These are phyloP conservation scores for Mechanitis messenoides DNA, from an alignment of 2,888 invertebrate species.

Conservation along the genomic window DNA sequence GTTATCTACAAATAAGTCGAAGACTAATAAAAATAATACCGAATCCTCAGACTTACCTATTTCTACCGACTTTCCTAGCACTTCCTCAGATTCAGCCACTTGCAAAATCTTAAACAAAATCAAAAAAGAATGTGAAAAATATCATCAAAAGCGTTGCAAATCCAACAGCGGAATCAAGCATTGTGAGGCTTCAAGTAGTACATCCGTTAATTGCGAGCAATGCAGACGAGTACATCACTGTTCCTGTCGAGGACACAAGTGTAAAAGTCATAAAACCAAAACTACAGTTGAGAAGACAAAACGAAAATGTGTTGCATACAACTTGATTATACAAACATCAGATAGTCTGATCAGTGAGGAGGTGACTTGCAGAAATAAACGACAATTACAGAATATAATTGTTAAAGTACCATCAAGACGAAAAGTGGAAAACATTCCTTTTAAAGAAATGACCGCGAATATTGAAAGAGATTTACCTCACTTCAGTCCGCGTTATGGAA, in stretches of 20 bases:
- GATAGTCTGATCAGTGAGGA: slow-evolving; percentile 63
- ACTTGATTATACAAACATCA: slow-evolving; percentile 66
- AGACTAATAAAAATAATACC: slow-evolving; percentile 35
- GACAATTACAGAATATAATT: slow-evolving; percentile 55
- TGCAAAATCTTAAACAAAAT: slow-evolving; percentile 63
- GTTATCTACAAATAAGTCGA: slow-evolving; percentile 39
- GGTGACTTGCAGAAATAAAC: slow-evolving; percentile 35
- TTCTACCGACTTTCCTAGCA: slow-evolving; percentile 54
- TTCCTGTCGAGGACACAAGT: slow-evolving; percentile 51
- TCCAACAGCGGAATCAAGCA: slow-evolving; percentile 38
- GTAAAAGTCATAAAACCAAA: slow-evolving; percentile 48
- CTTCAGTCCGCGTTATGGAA: slow-evolving; percentile 35
- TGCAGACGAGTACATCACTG: slow-evolving; percentile 56
- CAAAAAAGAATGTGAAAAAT: slow-evolving; percentile 64
- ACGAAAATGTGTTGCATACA: slow-evolving; percentile 65
- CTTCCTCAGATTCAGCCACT: slow-evolving; percentile 58
- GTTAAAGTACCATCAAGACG: slow-evolving; percentile 61
- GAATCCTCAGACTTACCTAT: slow-evolving; percentile 51
- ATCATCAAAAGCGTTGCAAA: slow-evolving; percentile 58
- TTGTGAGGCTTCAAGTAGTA: slow-evolving; percentile 58
- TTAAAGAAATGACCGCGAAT: slow-evolving; percentile 50
- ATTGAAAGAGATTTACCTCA: slow-evolving; percentile 40
- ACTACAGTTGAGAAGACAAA: slow-evolving; percentile 44
- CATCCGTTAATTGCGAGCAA: slow-evolving; percentile 56
- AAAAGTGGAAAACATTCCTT: slow-evolving; percentile 42